Evolutionary conservation across 2,888 invertebrate species (phyloP).

Genomic region (Pegoplata infirma): DNA sequence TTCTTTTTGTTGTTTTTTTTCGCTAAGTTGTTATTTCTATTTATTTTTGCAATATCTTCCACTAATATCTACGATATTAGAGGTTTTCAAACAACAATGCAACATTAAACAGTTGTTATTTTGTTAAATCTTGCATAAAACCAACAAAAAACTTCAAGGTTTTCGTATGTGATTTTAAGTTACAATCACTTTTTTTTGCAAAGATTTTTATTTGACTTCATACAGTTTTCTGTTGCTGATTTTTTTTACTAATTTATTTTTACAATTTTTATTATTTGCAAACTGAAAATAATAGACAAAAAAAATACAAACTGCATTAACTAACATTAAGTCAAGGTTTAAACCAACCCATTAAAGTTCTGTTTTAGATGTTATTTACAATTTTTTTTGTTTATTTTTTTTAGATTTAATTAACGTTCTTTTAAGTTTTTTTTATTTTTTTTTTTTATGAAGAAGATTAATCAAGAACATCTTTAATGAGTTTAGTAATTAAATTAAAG

Average conservation of each 20-base stretch:
- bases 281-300: slow-evolving; percentile 12
- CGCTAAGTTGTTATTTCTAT: not conserved
- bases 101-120: slow-evolving; percentile 48
- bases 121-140: slow-evolving; percentile 23
- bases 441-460: not conserved
- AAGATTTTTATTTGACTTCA: slow-evolving; percentile 34
- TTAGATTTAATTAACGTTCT: slow-evolving; percentile 35
- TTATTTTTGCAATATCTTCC: slow-evolving; percentile 53
- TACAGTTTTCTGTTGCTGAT: slow-evolving; percentile 7
- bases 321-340: slow-evolving; percentile 58
- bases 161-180: slow-evolving; percentile 35
- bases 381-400: not conserved
- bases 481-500: not conserved
- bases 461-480: not conserved
- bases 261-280: slow-evolving; percentile 40
- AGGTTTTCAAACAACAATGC: slow-evolving; percentile 56
- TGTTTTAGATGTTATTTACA: not conserved
- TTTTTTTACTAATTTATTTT: slow-evolving; percentile 37
- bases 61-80: slow-evolving; percentile 54
- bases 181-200: slow-evolving; percentile 60
- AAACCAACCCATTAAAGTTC: slow-evolving; percentile 28
- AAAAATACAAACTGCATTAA: slow-evolving; percentile 35
- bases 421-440: no score
- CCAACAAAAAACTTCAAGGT: slow-evolving; percentile 56
- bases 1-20: not conserved